These are phyloP conservation scores for Bemisia tabaci DNA, from an alignment of 1,140 invertebrate species.

Conservation along the genomic window DNA sequence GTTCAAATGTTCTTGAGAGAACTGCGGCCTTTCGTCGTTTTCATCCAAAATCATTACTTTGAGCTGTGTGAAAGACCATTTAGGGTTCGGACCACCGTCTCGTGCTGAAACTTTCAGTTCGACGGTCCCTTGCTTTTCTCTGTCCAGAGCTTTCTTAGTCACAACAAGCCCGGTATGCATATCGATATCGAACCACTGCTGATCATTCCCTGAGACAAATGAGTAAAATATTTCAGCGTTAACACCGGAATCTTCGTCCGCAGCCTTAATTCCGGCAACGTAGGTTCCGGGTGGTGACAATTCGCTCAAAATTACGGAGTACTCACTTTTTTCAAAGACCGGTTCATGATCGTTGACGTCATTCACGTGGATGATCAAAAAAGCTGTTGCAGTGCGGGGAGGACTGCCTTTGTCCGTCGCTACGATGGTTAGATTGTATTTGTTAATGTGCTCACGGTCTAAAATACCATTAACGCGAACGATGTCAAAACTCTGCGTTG, in stretches of 20 bases:
- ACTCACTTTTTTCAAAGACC: constrained; percentile 85
- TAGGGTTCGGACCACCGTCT: constrained; percentile 80
- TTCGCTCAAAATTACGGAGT: constrained; percentile 75
- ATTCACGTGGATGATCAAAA: constrained; percentile 82
- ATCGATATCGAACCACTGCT: constrained; percentile 77
- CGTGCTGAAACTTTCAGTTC: constrained; percentile 69
- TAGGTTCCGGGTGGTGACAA: constrained; percentile 72
- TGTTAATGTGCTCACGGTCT: constrained; percentile 80
- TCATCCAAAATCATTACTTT: constrained; percentile 87
- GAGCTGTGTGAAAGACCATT: constrained; percentile 71
- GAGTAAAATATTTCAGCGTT: constrained; percentile 80
- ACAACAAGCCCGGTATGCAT: constrained; percentile 69
- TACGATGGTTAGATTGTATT: constrained; percentile 83
- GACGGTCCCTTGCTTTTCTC: constrained; percentile 70
- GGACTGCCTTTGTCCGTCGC: constrained; percentile 80
- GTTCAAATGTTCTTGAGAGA: constrained; percentile 53
- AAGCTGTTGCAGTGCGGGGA: constrained; percentile 63
- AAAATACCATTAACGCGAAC: constrained; percentile 82
- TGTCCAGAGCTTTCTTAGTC: constrained; percentile 62
- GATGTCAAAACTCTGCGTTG: constrained; percentile 70
- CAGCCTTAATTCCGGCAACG: constrained; percentile 74
- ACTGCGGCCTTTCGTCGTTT: constrained; percentile 84
- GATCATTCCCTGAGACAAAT: constrained; percentile 72
- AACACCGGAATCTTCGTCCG: constrained; percentile 78
- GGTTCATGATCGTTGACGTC: constrained; percentile 92